Evolutionary conservation across 2,113 vertebrate genomes (phyloP).

Genomic region (Urocynchramus pylzowi): DNA sequence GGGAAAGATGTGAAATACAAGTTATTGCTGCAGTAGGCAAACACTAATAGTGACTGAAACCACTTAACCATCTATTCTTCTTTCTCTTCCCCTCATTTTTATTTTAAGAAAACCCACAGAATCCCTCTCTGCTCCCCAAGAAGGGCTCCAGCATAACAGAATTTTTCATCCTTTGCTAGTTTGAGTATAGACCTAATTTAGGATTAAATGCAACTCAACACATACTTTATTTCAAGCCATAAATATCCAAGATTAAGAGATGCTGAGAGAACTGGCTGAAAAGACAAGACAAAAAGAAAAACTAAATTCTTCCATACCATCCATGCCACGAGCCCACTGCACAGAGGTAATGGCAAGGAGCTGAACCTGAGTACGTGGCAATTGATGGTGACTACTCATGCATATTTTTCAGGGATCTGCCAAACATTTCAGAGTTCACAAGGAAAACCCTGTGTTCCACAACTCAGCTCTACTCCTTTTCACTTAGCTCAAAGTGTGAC

Average conservation of each 20-base stretch:
- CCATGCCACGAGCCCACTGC: fast-evolving
- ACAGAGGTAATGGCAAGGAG: background rate
- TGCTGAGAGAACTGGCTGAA: background rate
- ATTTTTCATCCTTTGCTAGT: background rate
- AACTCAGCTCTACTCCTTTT: background rate
- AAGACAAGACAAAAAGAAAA: background rate
- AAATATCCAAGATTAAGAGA: background rate
- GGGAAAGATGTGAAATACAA: background rate
- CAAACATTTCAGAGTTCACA: background rate
- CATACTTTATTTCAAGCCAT: background rate
- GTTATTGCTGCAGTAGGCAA: background rate
- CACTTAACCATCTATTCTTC: conserved; percentile 14
- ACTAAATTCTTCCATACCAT: background rate
- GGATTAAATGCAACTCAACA: background rate
- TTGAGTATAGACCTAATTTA: background rate
- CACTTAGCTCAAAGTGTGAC: background rate
- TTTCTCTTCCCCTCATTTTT: background rate
- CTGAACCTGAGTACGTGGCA: background rate
- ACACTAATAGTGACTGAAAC: conserved; percentile 14
- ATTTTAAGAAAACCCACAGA: conserved; percentile 6
- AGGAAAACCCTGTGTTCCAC: background rate
- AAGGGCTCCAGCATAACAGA: background rate
- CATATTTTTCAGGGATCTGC: background rate
- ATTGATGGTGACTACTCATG: background rate
- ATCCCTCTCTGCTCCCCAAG: fast-evolving